Conservation (phyloP, 2,113 vertebrate genomes). For the Leucopternis melanops region DNA sequence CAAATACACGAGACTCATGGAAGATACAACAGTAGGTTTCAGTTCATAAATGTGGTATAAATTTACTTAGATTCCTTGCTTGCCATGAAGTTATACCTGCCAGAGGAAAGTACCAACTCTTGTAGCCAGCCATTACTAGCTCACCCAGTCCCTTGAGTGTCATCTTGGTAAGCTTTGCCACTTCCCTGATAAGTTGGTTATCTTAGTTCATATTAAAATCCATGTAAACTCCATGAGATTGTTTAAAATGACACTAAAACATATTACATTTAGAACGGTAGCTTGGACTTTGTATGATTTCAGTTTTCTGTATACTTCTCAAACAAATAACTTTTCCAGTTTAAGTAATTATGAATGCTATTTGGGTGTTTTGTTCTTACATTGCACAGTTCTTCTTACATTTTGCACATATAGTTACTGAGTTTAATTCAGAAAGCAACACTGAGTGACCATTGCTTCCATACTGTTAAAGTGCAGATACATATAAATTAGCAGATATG, state of each 20-base stretch:
- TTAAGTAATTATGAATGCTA: background rate
- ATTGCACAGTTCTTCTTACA: background rate
- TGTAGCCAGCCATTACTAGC: background rate
- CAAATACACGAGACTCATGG: background rate
- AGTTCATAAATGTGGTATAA: background rate
- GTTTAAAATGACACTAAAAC: background rate
- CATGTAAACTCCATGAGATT: background rate
- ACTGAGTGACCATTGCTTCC: background rate
- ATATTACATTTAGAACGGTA: background rate
- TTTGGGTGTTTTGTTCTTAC: background rate
- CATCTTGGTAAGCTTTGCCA: background rate
- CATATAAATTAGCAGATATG: background rate
- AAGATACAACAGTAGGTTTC: accelerated
- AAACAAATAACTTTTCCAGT: background rate
- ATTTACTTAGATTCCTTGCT: background rate
- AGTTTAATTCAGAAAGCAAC: background rate
- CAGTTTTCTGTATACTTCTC: background rate
- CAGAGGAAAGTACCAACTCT: background rate
- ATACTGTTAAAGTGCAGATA: background rate
- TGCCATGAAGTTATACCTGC: background rate
- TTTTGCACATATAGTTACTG: background rate
- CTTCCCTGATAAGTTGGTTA: background rate
- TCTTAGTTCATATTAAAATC: background rate
- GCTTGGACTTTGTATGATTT: background rate
- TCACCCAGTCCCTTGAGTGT: background rate